phyloP scores from a whole-genome alignment of 2,888 invertebrate species.

The Suillia variegata region DNA sequence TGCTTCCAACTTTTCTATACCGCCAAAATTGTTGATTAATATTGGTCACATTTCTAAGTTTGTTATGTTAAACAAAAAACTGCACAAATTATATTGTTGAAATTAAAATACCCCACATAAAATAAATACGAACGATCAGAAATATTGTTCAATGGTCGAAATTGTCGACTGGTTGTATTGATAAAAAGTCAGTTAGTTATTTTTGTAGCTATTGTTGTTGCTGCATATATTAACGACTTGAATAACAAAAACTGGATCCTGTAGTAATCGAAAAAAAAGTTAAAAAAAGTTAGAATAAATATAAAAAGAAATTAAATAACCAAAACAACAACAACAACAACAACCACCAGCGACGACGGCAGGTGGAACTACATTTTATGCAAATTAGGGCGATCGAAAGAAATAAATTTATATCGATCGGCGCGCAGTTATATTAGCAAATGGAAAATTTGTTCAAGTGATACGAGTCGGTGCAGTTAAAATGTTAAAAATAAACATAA shows the following conservation, averaged over 20 bases:
- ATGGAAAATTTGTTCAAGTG: constrained; percentile 7
- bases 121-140: too few relatives aligned
- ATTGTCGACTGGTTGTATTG: too few relatives aligned
- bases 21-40: too few relatives aligned
- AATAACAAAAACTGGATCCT: constrained; percentile 10
- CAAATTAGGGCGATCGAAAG: constrained; percentile 37
- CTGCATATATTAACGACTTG: neutral
- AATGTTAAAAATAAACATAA: neutral
- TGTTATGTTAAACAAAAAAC: too few relatives aligned
- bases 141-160: too few relatives aligned
- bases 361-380: constrained; percentile 54
- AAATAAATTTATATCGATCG: constrained; percentile 20
- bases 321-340: constrained; percentile 1
- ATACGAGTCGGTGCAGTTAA: constrained; percentile 11
- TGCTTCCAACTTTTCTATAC: too few relatives aligned
- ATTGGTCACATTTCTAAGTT: too few relatives aligned
- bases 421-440: constrained; percentile 8
- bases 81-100: too few relatives aligned
- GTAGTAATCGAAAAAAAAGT: constrained; percentile 1
- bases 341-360: constrained; percentile 17
- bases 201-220: neutral
- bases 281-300: neutral
- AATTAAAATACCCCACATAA: too few relatives aligned
- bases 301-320: neutral
- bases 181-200: too few relatives aligned